Evolutionary conservation across 2,797 vertebrate species (phyloP).

Genomic region (Rachycentron canadum): DNA sequence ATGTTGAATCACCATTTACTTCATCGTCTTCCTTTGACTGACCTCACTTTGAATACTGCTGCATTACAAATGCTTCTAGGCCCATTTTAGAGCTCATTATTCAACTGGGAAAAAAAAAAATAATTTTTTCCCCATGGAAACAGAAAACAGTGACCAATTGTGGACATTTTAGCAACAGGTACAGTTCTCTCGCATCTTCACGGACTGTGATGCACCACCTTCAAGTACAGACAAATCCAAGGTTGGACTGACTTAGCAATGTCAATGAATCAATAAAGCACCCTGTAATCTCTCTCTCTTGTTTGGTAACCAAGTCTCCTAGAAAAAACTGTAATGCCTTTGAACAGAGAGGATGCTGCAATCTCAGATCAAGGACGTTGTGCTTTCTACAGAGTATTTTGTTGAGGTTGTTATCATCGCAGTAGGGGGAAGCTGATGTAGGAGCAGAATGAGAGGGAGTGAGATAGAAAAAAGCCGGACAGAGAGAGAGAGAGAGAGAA

Average conservation of each 20-base stretch:
- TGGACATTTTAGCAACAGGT: conserved; percentile 22
- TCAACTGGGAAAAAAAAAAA: neutral
- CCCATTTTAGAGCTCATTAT: neutral
- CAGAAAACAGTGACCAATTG: neutral
- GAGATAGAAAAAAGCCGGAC: conserved; percentile 49
- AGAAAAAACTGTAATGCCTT: conserved; percentile 62
- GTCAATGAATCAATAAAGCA: conserved; percentile 68
- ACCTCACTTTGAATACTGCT: conserved; percentile 14
- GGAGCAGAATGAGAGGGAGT: conserved; percentile 46
- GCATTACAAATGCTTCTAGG: neutral
- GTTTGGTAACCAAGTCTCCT: conserved; percentile 69
- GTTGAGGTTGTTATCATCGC: conserved; percentile 71
- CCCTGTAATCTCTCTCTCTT: conserved; percentile 68
- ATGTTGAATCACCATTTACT: conserved; percentile 6
- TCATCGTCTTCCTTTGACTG: conserved; percentile 15
- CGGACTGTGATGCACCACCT: conserved; percentile 29
- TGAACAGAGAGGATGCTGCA: conserved; percentile 67
- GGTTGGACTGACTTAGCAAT: conserved; percentile 62
- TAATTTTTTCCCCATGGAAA: neutral
- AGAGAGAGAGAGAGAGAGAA: neutral
- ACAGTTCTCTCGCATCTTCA: conserved; percentile 10
- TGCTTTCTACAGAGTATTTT: conserved; percentile 70
- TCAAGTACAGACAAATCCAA: conserved; percentile 66
- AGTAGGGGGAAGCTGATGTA: conserved; percentile 46
- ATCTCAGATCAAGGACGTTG: conserved; percentile 73